These are phyloP conservation scores for Hylomyscus alleni DNA, from an alignment of 2,797 vertebrate genomes.

Conservation along the genomic window DNA sequence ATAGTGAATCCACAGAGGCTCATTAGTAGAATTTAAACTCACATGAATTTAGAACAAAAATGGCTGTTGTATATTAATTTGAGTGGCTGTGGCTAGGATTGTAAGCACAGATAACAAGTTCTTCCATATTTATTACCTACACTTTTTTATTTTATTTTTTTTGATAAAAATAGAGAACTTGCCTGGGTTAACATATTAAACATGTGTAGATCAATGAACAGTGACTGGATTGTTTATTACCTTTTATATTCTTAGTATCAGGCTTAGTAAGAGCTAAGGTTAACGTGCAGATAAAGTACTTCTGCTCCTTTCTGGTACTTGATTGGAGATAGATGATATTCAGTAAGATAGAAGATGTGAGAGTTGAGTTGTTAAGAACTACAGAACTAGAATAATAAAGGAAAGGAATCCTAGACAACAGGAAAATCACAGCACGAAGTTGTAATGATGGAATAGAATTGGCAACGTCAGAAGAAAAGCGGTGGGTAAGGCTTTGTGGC, in stretches of 20 bases:
- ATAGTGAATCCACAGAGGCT: conserved; percentile 37
- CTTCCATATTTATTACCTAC: background rate
- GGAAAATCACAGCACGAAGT: background rate
- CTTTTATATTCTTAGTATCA: background rate
- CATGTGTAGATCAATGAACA: background rate
- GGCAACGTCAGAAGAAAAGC: background rate
- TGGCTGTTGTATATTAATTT: background rate
- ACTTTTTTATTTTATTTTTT: background rate
- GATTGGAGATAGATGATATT: background rate
- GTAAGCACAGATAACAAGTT: background rate
- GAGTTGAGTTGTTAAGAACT: conserved; percentile 13
- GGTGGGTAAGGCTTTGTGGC: background rate
- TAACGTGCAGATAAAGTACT: background rate
- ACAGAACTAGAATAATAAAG: background rate
- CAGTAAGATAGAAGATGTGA: background rate
- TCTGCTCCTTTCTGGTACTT: background rate
- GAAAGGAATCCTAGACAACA: background rate
- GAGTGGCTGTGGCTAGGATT: background rate
- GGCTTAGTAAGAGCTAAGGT: background rate
- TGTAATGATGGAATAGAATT: background rate
- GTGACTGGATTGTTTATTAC: background rate
- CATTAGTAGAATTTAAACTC: conserved; percentile 2
- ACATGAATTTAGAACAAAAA: conserved; percentile 16
- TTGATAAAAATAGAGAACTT: conserved; percentile 1
- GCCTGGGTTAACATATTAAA: background rate